These are phyloP conservation scores for Coenobita brevimanus DNA, from an alignment of 1,140 invertebrate species.

Conservation along the genomic window DNA sequence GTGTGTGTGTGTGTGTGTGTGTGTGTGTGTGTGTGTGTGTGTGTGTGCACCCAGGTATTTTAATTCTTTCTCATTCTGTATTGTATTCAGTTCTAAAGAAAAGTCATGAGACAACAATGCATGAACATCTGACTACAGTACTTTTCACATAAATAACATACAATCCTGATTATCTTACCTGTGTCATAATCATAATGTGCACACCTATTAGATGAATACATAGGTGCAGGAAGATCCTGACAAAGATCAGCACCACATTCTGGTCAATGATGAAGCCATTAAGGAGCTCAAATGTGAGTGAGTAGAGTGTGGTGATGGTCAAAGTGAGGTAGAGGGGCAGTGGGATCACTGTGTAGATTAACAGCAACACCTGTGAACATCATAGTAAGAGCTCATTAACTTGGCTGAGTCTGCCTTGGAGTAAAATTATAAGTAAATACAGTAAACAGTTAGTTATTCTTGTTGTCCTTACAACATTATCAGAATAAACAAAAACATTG, in stretches of 20 bases:
- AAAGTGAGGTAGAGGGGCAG: slow-evolving; percentile 90
- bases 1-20: too few species aligned
- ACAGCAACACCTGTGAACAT: slow-evolving; percentile 86
- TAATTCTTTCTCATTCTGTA: too few species aligned
- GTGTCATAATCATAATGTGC: slow-evolving; percentile 94
- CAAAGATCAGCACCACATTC: slow-evolving; percentile 75
- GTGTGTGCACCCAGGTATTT: too few species aligned
- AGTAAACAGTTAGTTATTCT: too few species aligned
- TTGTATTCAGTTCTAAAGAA: too few species aligned
- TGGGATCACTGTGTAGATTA: slow-evolving; percentile 95
- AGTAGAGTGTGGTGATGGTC: slow-evolving; percentile 84
- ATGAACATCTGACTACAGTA: too few species aligned
- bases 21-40: too few species aligned
- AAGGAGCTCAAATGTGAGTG: slow-evolving; percentile 83
- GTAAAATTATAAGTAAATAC: too few species aligned
- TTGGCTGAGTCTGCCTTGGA: too few species aligned
- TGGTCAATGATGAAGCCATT: slow-evolving; percentile 58
- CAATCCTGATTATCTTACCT: slow-evolving; percentile 72
- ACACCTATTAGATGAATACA: slow-evolving; percentile 94
- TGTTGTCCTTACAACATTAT: too few species aligned
- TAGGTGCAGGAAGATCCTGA: slow-evolving; percentile 87
- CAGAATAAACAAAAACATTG: too few species aligned
- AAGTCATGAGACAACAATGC: too few species aligned
- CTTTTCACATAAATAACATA: background rate
- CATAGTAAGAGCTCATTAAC: slow-evolving; percentile 87